phyloP scores from a whole-genome alignment of 2,113 vertebrate genomes.

The Thalassoma bifasciatum region DNA sequence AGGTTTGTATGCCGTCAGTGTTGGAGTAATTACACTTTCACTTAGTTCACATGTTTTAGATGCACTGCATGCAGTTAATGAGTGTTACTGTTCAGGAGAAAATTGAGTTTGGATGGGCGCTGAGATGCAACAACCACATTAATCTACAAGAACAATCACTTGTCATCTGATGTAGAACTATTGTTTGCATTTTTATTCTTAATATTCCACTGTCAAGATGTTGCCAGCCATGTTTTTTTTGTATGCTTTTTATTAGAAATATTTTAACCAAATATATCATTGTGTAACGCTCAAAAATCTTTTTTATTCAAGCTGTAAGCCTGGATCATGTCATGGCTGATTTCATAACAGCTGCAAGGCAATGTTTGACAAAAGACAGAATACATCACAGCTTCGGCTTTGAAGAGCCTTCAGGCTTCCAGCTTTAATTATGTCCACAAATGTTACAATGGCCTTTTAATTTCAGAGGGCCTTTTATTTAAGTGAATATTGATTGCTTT shows the following conservation, averaged over 20 bases:
- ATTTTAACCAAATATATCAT: conserved; percentile 9
- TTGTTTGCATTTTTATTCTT: conserved; percentile 45
- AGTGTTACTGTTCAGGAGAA: conserved; percentile 36
- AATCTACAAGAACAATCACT: conserved; percentile 47
- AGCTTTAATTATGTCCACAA: conserved; percentile 34
- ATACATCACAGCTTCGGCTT: conserved; percentile 27
- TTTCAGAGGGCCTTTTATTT: conserved; percentile 29
- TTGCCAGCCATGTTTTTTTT: conserved; percentile 34
- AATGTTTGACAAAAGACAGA: conserved; percentile 26
- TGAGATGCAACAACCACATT: conserved; percentile 47
- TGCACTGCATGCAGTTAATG: conserved; percentile 30
- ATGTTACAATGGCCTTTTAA: conserved; percentile 22
- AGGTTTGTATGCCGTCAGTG: conserved; percentile 23
- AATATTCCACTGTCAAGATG: conserved; percentile 51
- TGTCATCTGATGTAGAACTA: conserved; percentile 47
- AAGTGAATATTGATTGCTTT: conserved; percentile 25
- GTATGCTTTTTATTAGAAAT: conserved; percentile 40
- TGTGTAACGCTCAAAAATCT: conserved; percentile 16
- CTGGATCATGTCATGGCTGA: conserved; percentile 39
- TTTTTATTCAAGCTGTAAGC: conserved; percentile 44
- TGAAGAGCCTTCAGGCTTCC: conserved; percentile 21
- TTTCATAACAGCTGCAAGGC: conserved; percentile 54
- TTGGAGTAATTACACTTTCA: conserved; percentile 19
- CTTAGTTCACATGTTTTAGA: conserved; percentile 28
- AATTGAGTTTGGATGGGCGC: conserved; percentile 59